Percentiles rank a stretch among this genome's conserved stretches.
Evolutionary conservation across 2,797 vertebrate genomes (phyloP).

Genomic region (Periparus ater): DNA sequence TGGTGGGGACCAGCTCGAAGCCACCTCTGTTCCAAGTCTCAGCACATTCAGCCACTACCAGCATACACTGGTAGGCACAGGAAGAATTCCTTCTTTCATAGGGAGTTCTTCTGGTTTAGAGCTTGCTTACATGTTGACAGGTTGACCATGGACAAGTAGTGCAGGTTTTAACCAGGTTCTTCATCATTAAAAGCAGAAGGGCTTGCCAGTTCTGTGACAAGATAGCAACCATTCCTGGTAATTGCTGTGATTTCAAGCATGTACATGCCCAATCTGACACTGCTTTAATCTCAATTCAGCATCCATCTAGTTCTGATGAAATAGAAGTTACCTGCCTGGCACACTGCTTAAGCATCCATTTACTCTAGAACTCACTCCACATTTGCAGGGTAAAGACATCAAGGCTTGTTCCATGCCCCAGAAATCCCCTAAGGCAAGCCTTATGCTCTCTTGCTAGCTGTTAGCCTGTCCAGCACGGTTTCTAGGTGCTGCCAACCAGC

Average conservation of each 20-base stretch:
- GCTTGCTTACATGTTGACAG: neutral
- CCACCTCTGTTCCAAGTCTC: neutral
- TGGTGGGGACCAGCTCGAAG: neutral
- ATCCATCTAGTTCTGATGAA: neutral
- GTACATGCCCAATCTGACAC: neutral
- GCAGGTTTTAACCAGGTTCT: neutral
- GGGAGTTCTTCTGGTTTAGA: neutral
- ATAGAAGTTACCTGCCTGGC: neutral
- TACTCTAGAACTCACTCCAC: neutral
- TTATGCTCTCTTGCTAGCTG: neutral
- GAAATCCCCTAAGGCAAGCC: neutral
- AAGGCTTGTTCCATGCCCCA: neutral
- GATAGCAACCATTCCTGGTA: neutral
- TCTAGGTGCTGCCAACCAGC: neutral
- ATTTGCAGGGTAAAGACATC: neutral
- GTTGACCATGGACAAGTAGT: neutral
- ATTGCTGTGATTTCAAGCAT: neutral
- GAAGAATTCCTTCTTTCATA: neutral
- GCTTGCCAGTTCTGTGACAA: neutral
- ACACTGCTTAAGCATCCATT: neutral
- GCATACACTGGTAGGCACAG: rapidly evolving
- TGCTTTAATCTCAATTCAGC: neutral
- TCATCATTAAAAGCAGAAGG: neutral
- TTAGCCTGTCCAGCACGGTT: neutral
- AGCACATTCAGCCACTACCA: neutral